Conservation (phyloP, 2,888 invertebrate genomes). For the Calliopum simillimum region DNA sequence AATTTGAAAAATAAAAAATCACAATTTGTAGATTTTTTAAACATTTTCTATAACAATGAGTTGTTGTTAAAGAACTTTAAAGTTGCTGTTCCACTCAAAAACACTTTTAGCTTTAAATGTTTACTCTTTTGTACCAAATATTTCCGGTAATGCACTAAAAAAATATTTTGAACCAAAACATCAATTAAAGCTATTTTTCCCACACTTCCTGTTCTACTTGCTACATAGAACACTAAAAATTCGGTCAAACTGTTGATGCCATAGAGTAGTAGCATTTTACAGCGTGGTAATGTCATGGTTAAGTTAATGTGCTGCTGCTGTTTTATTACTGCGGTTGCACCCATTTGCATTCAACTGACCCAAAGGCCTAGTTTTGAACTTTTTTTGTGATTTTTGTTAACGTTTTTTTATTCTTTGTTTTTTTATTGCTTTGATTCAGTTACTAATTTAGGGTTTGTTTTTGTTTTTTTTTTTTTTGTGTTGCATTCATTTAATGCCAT, state of each 20-base stretch:
- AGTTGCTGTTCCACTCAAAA: no score
- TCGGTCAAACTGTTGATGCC: neutral
- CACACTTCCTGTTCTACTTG: conserved; percentile 9
- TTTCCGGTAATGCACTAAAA: neutral
- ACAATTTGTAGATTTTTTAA: no score
- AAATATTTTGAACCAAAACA: neutral
- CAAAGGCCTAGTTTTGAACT: neutral
- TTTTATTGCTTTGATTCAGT: neutral
- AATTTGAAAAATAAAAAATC: no score
- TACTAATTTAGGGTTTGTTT: neutral
- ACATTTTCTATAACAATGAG: no score
- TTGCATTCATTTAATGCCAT: neutral
- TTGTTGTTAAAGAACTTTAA: no score
- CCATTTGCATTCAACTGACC: conserved; percentile 6
- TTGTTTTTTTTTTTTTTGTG: no score
- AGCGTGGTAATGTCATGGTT: conserved; percentile 5
- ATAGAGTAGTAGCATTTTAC: neutral
- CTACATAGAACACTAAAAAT: neutral
- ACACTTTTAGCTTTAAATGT: no score
- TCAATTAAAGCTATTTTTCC: neutral
- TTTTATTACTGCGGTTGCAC: neutral
- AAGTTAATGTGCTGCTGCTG: conserved; percentile 3
- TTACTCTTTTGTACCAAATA: neutral
- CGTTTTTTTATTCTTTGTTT: neutral
- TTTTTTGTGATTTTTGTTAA: neutral